Evolutionary conservation across 2,888 invertebrate genomes (phyloP).

Genomic region (Calameuta pallipes): DNA sequence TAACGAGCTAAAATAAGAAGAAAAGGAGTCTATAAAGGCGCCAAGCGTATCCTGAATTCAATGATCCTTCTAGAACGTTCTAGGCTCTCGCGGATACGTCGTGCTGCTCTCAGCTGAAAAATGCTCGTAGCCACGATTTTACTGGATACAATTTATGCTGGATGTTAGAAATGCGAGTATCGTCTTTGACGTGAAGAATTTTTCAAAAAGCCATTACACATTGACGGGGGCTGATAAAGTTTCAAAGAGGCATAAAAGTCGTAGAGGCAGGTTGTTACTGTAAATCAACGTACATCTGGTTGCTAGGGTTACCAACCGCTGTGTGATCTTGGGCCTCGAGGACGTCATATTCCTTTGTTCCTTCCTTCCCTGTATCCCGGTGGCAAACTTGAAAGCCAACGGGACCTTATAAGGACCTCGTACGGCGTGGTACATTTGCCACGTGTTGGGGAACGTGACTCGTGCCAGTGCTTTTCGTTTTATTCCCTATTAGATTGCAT

Average conservation of each 20-base stretch:
- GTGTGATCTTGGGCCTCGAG: neutral
- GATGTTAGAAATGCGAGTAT: slow-evolving; percentile 2
- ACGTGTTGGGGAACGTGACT: neutral
- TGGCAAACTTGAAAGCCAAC: neutral
- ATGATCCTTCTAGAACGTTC: no score
- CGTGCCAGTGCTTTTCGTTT: neutral
- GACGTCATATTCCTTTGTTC: neutral
- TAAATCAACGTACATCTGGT: neutral
- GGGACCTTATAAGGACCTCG: neutral
- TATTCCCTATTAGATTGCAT: neutral
- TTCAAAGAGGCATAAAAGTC: neutral
- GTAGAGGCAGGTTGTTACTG: neutral
- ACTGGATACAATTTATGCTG: slow-evolving; percentile 5
- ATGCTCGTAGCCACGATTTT: neutral
- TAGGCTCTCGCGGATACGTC: no score
- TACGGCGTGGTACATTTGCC: neutral
- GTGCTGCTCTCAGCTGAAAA: no score
- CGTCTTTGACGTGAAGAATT: slow-evolving; percentile 14
- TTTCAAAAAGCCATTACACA: slow-evolving; percentile 1
- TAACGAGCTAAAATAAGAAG: no score
- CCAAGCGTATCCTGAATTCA: no score
- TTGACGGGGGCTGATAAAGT: neutral
- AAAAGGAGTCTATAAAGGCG: no score
- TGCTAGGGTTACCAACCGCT: neutral
- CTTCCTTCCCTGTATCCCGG: neutral